Percentiles rank a stretch among this genome's conserved stretches.
phyloP scores from a whole-genome alignment of 2,113 vertebrate species.

The Crotophaga sulcirostris region DNA sequence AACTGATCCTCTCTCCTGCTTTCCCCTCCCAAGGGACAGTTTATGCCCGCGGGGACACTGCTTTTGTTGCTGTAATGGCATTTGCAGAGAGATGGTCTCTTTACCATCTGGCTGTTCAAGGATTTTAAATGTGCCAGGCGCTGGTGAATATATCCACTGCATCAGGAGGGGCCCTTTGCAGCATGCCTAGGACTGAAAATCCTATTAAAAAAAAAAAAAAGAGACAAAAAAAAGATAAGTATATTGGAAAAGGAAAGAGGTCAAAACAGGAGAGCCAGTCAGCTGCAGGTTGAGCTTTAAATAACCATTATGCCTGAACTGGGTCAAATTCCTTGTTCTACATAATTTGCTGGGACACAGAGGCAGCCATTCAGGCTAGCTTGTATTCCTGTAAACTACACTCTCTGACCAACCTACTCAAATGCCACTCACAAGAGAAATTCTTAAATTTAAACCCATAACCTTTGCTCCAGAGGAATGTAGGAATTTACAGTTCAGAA shows the following conservation, averaged over 20 bases:
- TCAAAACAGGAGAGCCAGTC: neutral
- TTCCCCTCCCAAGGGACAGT: fast-evolving
- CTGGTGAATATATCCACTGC: neutral
- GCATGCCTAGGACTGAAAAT: neutral
- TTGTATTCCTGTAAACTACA: neutral
- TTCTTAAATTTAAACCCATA: neutral
- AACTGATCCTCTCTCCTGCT: neutral
- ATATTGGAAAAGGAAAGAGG: neutral
- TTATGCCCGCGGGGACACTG: neutral
- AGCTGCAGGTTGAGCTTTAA: neutral
- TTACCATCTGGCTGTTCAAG: neutral
- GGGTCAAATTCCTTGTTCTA: neutral
- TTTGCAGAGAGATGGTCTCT: neutral
- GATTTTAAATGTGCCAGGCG: neutral
- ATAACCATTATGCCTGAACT: neutral
- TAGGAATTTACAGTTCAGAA: neutral
- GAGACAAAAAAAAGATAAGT: neutral
- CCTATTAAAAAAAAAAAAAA: neutral
- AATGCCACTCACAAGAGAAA: neutral
- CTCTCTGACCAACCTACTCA: neutral
- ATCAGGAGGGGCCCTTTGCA: neutral
- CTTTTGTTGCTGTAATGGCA: neutral
- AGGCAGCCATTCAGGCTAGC: neutral
- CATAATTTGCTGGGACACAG: neutral
- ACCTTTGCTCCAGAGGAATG: neutral